Evolutionary conservation across 2,113 vertebrate genomes (phyloP).

Genomic region (Passer montanus): DNA sequence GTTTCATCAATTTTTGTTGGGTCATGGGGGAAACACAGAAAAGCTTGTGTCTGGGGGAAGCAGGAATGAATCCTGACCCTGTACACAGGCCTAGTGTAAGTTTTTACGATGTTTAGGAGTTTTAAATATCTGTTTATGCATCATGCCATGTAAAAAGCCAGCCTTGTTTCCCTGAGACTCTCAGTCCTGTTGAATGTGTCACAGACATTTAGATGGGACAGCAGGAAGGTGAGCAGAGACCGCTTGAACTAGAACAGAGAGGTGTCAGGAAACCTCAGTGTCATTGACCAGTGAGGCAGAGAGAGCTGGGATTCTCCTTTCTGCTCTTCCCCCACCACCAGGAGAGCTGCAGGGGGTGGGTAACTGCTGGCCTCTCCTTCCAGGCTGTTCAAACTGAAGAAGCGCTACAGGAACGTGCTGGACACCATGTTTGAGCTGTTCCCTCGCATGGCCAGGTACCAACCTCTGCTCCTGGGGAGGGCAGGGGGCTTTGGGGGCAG

Average conservation of each 20-base stretch:
- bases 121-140: neutral
- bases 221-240: neutral
- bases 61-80: neutral
- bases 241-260: neutral
- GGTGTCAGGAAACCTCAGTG: neutral
- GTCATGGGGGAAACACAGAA: neutral
- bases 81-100: neutral
- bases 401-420: conserved; percentile 92
- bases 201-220: neutral
- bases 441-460: conserved; percentile 94
- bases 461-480: neutral
- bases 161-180: neutral
- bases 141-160: neutral
- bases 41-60: neutral
- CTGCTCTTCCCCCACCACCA: rapidly evolving
- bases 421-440: conserved; percentile 98
- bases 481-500: neutral
- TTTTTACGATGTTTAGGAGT: neutral
- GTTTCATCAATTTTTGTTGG: neutral
- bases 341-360: neutral
- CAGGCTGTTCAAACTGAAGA: conserved; percentile 96
- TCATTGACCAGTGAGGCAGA: neutral
- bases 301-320: neutral
- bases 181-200: neutral
- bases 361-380: neutral